Conservation (phyloP, 1,140 invertebrate species). For the Centruroides sculpturatus region DNA sequence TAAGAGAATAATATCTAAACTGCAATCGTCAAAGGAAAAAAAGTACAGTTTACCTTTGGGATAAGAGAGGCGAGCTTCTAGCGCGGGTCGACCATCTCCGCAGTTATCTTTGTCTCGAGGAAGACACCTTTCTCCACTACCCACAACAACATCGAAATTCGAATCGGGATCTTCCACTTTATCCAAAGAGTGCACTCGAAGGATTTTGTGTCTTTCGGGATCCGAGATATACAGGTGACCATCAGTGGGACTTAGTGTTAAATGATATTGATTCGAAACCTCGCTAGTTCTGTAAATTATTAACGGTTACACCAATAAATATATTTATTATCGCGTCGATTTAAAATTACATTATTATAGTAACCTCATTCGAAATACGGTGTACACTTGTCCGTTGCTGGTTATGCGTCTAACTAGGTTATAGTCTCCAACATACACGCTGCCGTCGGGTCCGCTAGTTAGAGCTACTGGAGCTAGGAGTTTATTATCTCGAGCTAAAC, state of each 20-base stretch:
- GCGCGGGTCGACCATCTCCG: constrained; percentile 78
- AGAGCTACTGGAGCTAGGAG: constrained; percentile 81
- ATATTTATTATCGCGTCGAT: constrained; percentile 14
- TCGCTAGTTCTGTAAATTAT: constrained; percentile 54
- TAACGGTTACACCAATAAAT: constrained; percentile 24
- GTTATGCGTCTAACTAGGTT: constrained; percentile 82
- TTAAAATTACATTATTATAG: neutral
- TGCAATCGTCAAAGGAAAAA: too few species aligned
- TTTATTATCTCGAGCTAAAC: constrained; percentile 59
- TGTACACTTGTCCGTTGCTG: constrained; percentile 53
- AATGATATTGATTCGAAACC: constrained; percentile 89
- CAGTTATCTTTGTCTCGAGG: constrained; percentile 92
- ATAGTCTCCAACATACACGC: constrained; percentile 88
- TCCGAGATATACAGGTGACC: constrained; percentile 89
- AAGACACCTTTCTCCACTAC: constrained; percentile 83
- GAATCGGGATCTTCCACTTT: constrained; percentile 18
- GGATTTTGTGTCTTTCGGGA: constrained; percentile 85
- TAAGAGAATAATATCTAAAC: too few species aligned
- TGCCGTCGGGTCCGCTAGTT: constrained; percentile 79
- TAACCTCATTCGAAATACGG: constrained; percentile 16
- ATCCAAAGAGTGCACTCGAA: constrained; percentile 57
- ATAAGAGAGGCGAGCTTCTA: constrained; percentile 84
- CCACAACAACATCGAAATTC: constrained; percentile 33
- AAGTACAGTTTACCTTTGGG: constrained; percentile 51
- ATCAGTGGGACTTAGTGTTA: constrained; percentile 82